These are phyloP conservation scores for Amphipoea lucens DNA, from an alignment of 2,888 invertebrate genomes.

Conservation along the genomic window DNA sequence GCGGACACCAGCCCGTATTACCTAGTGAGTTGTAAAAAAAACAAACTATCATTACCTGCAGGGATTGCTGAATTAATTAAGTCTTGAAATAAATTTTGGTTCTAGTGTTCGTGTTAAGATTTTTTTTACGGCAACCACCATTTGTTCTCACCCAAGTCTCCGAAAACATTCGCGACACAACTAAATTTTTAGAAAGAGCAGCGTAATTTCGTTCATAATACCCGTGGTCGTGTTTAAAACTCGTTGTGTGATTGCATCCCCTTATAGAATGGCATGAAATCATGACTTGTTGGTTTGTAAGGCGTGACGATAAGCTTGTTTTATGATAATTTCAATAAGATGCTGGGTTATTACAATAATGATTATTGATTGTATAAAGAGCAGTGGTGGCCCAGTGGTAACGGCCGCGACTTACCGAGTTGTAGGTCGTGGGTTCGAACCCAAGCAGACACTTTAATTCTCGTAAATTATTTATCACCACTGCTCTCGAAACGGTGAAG, in stretches of 20 bases:
- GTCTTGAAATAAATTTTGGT: not conserved
- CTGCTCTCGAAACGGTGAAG: not conserved
- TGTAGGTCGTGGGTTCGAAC: not conserved
- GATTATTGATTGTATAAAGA: not conserved
- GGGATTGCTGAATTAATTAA: not conserved
- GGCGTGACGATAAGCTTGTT: not conserved
- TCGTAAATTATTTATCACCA: not conserved
- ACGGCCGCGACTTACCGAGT: not conserved
- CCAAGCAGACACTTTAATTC: not conserved
- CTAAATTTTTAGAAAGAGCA: not conserved
- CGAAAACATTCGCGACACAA: not conserved
- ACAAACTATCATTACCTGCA: not conserved
- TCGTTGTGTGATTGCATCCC: not conserved
- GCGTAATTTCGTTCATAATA: not conserved
- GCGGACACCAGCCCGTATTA: too few species aligned
- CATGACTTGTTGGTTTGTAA: not conserved
- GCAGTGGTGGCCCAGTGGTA: not conserved
- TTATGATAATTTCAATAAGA: not conserved
- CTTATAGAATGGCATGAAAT: not conserved
- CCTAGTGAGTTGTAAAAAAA: not conserved
- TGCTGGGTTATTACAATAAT: not conserved
- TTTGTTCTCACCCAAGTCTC: not conserved
- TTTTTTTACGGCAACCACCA: not conserved
- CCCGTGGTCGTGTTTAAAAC: not conserved
- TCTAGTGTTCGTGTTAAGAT: not conserved